phyloP scores from a whole-genome alignment of 2,113 vertebrate species.

The Hemichromis elongatus region DNA sequence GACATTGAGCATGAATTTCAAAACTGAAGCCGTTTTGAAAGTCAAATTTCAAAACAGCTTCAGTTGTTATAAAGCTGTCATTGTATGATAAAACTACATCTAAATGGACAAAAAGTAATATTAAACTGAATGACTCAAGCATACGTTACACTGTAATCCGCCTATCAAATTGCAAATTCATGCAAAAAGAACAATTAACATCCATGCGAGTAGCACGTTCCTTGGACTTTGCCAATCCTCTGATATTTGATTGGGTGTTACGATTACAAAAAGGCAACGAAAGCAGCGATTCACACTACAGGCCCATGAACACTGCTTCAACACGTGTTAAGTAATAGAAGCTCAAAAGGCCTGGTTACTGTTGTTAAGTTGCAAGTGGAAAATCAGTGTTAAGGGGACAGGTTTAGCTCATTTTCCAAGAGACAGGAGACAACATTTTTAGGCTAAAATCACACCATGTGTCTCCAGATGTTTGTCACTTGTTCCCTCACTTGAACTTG shows the following conservation, averaged over 20 bases:
- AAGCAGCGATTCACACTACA: neutral
- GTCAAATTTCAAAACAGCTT: neutral
- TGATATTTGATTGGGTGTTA: neutral
- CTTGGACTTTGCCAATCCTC: neutral
- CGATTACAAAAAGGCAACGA: neutral
- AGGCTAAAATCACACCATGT: neutral
- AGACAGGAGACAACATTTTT: slow-evolving; percentile 1
- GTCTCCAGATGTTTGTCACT: slow-evolving; percentile 50
- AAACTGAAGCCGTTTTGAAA: neutral
- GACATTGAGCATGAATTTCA: neutral
- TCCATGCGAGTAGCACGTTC: neutral
- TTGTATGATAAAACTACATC: neutral
- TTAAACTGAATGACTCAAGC: neutral
- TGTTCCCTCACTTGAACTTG: slow-evolving; percentile 25
- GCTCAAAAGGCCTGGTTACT: neutral
- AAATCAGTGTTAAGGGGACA: neutral
- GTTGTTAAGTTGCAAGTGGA: neutral
- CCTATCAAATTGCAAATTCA: neutral
- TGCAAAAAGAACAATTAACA: neutral
- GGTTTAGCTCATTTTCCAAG: neutral
- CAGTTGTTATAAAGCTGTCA: neutral
- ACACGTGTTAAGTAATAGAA: neutral
- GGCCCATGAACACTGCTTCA: neutral
- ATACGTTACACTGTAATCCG: fast-evolving
- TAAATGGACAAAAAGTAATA: neutral